A percentile compares a stretch with the other conserved stretches of the same genome.
Conservation (phyloP, 1,140 invertebrate genomes). For the Brachionus koreanus region DNA sequence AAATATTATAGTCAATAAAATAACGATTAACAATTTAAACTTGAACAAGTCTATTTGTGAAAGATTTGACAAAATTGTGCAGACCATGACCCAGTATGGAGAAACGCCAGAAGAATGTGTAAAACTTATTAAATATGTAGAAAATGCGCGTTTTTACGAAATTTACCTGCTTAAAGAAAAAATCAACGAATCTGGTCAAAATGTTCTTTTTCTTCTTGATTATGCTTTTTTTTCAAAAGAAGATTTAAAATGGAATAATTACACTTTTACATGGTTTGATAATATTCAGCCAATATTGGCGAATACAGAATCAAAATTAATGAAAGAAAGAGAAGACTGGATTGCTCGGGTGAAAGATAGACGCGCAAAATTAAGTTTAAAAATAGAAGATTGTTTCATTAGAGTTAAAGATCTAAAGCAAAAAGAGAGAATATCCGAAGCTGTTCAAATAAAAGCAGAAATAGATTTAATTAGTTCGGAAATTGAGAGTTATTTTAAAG, state of each 20-base stretch:
- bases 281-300: conserved; percentile 76
- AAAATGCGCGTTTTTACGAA: conserved; percentile 59
- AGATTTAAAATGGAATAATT: conserved; percentile 74
- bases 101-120: conserved; percentile 82
- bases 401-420: conserved; percentile 51
- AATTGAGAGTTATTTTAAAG: conserved; percentile 57
- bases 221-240: conserved; percentile 67
- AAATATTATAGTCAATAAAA: conserved; percentile 69
- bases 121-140: conserved; percentile 74
- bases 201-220: conserved; percentile 73
- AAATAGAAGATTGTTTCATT: conserved; percentile 8
- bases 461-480: conserved; percentile 51
- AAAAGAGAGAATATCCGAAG: conserved; percentile 57
- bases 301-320: not conserved
- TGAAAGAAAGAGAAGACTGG: conserved; percentile 35
- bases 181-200: conserved; percentile 66
- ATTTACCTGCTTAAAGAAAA: conserved; percentile 67
- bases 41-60: conserved; percentile 76
- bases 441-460: conserved; percentile 52
- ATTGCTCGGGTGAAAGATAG: conserved; percentile 1
- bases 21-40: conserved; percentile 69
- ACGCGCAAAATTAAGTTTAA: not conserved
- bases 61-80: conserved; percentile 79
- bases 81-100: conserved; percentile 75
- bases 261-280: conserved; percentile 80